Conservation (phyloP, 2,888 invertebrate genomes). For the Aleiodes alternator region DNA sequence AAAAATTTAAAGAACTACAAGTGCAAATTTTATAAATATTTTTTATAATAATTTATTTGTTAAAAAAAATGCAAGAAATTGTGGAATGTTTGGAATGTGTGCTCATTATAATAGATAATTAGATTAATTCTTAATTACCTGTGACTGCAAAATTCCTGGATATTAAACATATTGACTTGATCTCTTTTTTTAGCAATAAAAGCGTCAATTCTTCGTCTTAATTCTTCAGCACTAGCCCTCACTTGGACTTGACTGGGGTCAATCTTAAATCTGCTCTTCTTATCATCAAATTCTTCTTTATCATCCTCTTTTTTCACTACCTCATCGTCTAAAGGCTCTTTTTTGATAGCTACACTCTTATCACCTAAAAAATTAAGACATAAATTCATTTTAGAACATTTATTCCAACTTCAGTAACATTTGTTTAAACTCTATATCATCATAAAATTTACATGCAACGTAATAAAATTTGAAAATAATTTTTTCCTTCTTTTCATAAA, state of each 20-base stretch:
- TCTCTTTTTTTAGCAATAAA: slow-evolving; percentile 86
- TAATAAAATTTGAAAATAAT: neutral
- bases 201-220: slow-evolving; percentile 83
- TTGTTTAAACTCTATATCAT: slow-evolving; percentile 14
- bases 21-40: no score
- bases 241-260: slow-evolving; percentile 82
- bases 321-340: slow-evolving; percentile 30
- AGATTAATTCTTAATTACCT: slow-evolving; percentile 56
- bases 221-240: slow-evolving; percentile 81
- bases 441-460: slow-evolving; percentile 26
- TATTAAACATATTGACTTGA: slow-evolving; percentile 84
- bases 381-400: slow-evolving; percentile 23
- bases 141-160: slow-evolving; percentile 83
- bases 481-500: neutral
- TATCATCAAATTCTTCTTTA: slow-evolving; percentile 22
- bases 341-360: slow-evolving; percentile 35
- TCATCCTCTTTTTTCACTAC: slow-evolving; percentile 15
- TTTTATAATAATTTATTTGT: no score
- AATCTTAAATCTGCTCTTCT: slow-evolving; percentile 55
- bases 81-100: no score
- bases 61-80: slow-evolving; percentile 3
- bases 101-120: no score
- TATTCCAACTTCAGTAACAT: neutral
- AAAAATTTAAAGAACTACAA: no score
- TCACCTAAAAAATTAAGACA: slow-evolving; percentile 28